Base-by-base conservation (phyloP, 2,888 invertebrate species). In the Syrphus vitripennis region DNA sequence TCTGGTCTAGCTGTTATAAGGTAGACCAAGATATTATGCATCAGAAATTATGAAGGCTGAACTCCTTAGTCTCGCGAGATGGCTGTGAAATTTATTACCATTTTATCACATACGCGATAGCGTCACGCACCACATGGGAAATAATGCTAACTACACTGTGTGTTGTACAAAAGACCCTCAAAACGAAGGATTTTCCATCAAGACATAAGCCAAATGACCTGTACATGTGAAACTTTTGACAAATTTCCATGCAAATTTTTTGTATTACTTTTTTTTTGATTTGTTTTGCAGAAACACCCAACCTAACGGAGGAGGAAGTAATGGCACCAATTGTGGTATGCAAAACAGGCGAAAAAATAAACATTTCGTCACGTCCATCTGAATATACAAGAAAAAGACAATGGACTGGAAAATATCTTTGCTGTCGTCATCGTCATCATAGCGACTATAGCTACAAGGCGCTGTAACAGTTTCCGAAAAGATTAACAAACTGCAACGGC, bases 71-170 rank as follows among this genome's bases (percentile, higher is more conserved):
- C 77, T 37, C 75, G 63, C 37, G 75, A 75, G 71, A 53, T 77
- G 78, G 40, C 82, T 78, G 78, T 59, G 77, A 82, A 83, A 83
- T 83, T 80, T 79, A 75, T 70, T 61, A 24, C 75, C 53, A 65
- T 40, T 76, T 65, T 71, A 82, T 76, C 84, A 59, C 80, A 55
- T 48, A 69, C 50, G 75, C n/a, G n/a, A n/a, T n/a, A 72, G 53
- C 84, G 84, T 84, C 84, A 84, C 81, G 81, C 84, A 81, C 76
- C 81, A 71, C 81, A 72, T 81, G 76, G 71, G 84, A 81, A 84
- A 75, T 83, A 80, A 71, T 70, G 59, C 69, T 57, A 80, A 76
- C 71, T 63, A n/a, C n/a, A n/a, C n/a, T n/a, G n/a, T n/a, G 53
- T 34, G 9, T 16, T 63, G 12, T 55, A 79, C 70, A 76, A 71